Evolutionary conservation across 1,140 invertebrate genomes (phyloP), one percentile per base, ranked within the genome.

Genomic region (Cryptotermes secundus): DNA sequence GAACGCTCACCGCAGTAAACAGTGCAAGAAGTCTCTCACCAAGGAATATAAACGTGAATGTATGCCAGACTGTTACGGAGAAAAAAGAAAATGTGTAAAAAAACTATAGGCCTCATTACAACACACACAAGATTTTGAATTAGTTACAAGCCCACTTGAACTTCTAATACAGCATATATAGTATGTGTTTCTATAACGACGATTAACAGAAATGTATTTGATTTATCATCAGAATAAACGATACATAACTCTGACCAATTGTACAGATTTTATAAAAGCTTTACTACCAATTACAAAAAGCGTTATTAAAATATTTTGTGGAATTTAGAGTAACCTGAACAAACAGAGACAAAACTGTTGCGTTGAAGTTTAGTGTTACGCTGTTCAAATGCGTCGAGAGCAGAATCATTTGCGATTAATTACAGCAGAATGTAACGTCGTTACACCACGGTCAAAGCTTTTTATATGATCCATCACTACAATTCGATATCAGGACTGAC

Each of bases 381-480:
- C 14, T 31, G n/a, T 72, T 72, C 14, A 72, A 72, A 72, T 31
- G 26, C 59, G 59, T 72, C n/a, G 59, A 72, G n/a, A 72, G 59
- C 59, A 16, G 14, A 72, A 72, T 72, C 59, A 72, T 72, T 72
- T 72, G 59, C 59, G 59, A n/a, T 72, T 72, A 72, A 72, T 72
- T 72, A 72, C n/a, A 72, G 59, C 59, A 72, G 3, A 72, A 72
- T 72, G 59, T 12, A 72, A 72, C 59, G 2, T 31, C 0, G 26
- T 72, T 72, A 72, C 59, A 14, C 26, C 59, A 10, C 16, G n/a
- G 59, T 72, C 59, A 72, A 72, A 72, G n/a, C 26, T 31, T 72
- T 72, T 72, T 72, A 72, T 72, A 72, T 72, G 59, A 72, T 72
- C 59, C 59, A 72, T n/a, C 59, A 72, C n/a, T 31, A 72, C 59